phyloP scores from a whole-genome alignment of 2,113 vertebrate genomes.

The Sinocyclocheilus anshuiensis region DNA sequence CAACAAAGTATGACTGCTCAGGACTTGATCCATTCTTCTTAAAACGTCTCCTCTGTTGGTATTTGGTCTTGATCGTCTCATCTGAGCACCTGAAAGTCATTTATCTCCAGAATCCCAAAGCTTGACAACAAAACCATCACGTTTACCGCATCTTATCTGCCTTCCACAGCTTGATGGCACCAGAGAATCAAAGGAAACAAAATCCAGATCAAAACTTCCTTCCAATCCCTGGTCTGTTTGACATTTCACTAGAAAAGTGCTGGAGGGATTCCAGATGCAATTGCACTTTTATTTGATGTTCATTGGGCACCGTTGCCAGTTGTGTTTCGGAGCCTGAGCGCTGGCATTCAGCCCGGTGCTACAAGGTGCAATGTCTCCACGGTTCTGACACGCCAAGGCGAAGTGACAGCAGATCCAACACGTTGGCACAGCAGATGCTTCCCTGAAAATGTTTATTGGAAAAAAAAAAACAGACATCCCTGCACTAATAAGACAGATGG shows the following conservation, averaged over 20 bases:
- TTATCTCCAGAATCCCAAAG: slow-evolving; percentile 1
- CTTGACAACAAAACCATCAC: slow-evolving; percentile 16
- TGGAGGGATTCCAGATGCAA: slow-evolving; percentile 60
- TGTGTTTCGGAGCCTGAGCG: slow-evolving; percentile 44
- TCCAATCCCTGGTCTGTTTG: slow-evolving; percentile 20
- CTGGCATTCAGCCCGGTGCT: slow-evolving; percentile 31
- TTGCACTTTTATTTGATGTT: slow-evolving; percentile 57
- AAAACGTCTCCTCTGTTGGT: neutral
- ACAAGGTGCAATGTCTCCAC: slow-evolving; percentile 51
- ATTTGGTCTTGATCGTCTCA: slow-evolving; percentile 9
- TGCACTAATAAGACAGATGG: slow-evolving; percentile 43
- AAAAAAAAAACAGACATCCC: slow-evolving; percentile 51
- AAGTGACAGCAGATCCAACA: slow-evolving; percentile 61
- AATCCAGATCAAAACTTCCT: slow-evolving; percentile 11
- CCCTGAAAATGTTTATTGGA: slow-evolving; percentile 57
- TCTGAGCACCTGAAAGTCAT: neutral
- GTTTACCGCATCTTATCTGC: slow-evolving; percentile 4
- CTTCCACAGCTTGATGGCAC: slow-evolving; percentile 22
- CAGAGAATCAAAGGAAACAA: slow-evolving; percentile 19
- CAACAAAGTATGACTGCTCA: neutral
- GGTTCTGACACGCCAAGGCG: slow-evolving; percentile 46
- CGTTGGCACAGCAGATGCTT: slow-evolving; percentile 71
- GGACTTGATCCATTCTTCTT: neutral
- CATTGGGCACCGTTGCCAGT: slow-evolving; percentile 37
- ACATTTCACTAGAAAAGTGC: slow-evolving; percentile 28